These are phyloP conservation scores for Cryptops parisi DNA, from an alignment of 2,888 invertebrate species.

Conservation along the genomic window DNA sequence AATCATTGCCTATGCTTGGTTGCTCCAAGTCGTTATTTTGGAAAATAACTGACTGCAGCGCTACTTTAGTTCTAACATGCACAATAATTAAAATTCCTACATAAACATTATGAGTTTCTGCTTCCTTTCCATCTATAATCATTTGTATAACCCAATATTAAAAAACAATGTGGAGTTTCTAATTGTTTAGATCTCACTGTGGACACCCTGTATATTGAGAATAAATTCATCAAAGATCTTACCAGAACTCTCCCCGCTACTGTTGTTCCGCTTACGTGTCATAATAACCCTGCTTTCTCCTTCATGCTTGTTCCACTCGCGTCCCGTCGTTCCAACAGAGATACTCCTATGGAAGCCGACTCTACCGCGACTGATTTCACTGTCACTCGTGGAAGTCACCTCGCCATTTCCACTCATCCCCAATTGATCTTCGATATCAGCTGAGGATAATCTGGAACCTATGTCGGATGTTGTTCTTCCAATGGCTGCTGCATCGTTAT, in stretches of 20 bases:
- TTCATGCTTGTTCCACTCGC: conserved; percentile 30
- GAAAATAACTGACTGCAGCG: too few species aligned
- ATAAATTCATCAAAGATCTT: too few species aligned
- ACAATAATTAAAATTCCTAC: too few species aligned
- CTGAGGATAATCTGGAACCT: conserved; percentile 28
- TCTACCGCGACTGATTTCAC: conserved; percentile 31
- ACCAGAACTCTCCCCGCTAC: conserved; percentile 47
- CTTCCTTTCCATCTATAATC: too few species aligned
- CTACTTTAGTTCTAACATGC: too few species aligned
- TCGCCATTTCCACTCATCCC: conserved; percentile 19
- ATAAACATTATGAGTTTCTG: too few species aligned
- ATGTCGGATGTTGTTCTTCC: conserved; percentile 1
- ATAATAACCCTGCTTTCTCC: conserved; percentile 43
- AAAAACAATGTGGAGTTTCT: neutral
- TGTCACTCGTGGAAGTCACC: conserved; percentile 7
- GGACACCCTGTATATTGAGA: too few species aligned
- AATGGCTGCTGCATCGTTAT: neutral
- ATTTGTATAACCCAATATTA: conserved; percentile 1
- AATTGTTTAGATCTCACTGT: too few species aligned
- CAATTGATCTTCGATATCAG: conserved; percentile 21
- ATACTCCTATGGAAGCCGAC: conserved; percentile 72
- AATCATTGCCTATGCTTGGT: too few species aligned
- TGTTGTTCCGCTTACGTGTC: conserved; percentile 48
- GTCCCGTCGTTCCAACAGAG: conserved; percentile 59
- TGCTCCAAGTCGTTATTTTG: too few species aligned